Percentiles rank a stretch among this genome's conserved stretches.
Evolutionary conservation across 2,888 invertebrate genomes (phyloP).

Genomic region (Cataglyphis altisquamis): DNA sequence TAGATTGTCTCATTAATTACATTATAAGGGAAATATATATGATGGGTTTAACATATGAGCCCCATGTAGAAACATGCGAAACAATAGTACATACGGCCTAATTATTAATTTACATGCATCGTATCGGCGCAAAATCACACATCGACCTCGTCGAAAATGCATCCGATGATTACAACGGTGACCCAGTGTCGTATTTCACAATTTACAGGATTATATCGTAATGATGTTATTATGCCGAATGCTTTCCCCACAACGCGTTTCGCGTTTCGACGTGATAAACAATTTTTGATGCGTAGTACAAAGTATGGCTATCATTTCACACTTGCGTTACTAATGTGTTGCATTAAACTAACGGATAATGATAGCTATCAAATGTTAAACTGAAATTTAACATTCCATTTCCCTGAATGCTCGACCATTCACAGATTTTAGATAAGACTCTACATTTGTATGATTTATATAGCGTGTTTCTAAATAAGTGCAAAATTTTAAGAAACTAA

Average conservation of each 20-base stretch:
- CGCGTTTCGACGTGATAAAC: conserved; percentile 14
- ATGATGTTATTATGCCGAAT: conserved; percentile 38
- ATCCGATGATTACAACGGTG: conserved; percentile 27
- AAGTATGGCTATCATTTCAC: neutral
- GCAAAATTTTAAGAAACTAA: too few relatives aligned
- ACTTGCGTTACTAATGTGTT: neutral
- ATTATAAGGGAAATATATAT: conserved; percentile 18
- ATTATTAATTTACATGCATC: conserved; percentile 44
- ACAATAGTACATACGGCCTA: conserved; percentile 1
- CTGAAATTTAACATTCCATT: neutral
- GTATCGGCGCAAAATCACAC: conserved; percentile 10
- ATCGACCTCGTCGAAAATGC: conserved; percentile 38
- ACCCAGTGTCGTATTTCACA: conserved; percentile 27
- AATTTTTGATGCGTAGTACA: conserved; percentile 24
- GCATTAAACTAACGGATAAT: conserved; percentile 16
- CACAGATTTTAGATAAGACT: neutral
- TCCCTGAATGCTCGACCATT: neutral
- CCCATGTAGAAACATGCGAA: neutral
- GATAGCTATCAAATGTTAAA: neutral
- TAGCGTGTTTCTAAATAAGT: too few relatives aligned
- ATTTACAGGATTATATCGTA: conserved; percentile 42
- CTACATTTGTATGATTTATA: neutral
- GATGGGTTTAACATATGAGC: neutral
- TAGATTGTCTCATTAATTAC: conserved; percentile 29
- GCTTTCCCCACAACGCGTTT: conserved; percentile 1